These are phyloP conservation scores for Temnothorax ravouxi DNA, from an alignment of 2,888 invertebrate species.

Conservation along the genomic window DNA sequence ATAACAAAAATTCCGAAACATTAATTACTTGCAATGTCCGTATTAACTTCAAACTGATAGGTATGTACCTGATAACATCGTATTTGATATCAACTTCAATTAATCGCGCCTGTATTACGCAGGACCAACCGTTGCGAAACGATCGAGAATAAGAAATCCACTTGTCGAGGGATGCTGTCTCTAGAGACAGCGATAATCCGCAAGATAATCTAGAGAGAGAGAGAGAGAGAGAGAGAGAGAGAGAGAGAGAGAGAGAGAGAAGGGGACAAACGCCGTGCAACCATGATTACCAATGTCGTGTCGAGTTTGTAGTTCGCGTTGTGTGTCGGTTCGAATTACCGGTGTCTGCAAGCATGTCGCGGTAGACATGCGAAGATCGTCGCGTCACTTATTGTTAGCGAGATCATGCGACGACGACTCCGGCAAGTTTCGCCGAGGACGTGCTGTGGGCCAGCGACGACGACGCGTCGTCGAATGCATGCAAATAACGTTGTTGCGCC, in stretches of 20 bases:
- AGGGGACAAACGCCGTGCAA: slow-evolving; percentile 16
- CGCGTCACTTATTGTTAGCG: slow-evolving; percentile 56
- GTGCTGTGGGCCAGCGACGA: slow-evolving; percentile 19
- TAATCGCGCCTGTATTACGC: neutral
- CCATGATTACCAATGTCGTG: slow-evolving; percentile 48
- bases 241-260: neutral
- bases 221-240: slow-evolving; percentile 6
- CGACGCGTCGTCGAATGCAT: slow-evolving; percentile 43
- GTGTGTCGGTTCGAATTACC: slow-evolving; percentile 46
- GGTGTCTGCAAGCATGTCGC: slow-evolving; percentile 43
- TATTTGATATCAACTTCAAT: neutral
- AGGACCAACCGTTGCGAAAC: neutral
- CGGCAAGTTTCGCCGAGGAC: slow-evolving; percentile 44
- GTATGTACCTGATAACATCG: neutral
- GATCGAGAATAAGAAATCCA: slow-evolving; percentile 20
- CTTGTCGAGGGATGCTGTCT: slow-evolving; percentile 35
- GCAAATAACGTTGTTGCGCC: slow-evolving; percentile 50
- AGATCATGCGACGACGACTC: slow-evolving; percentile 48
- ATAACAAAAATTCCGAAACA: neutral
- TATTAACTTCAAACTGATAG: neutral
- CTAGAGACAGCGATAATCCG: slow-evolving; percentile 20
- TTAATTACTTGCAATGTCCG: neutral
- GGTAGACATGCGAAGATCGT: slow-evolving; percentile 47
- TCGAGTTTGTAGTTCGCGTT: slow-evolving; percentile 43
- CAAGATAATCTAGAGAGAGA: slow-evolving; percentile 12